Percentiles rank a stretch among this genome's conserved stretches.
phyloP scores from a whole-genome alignment of 2,797 vertebrate species.

The Psittacula derbiana region DNA sequence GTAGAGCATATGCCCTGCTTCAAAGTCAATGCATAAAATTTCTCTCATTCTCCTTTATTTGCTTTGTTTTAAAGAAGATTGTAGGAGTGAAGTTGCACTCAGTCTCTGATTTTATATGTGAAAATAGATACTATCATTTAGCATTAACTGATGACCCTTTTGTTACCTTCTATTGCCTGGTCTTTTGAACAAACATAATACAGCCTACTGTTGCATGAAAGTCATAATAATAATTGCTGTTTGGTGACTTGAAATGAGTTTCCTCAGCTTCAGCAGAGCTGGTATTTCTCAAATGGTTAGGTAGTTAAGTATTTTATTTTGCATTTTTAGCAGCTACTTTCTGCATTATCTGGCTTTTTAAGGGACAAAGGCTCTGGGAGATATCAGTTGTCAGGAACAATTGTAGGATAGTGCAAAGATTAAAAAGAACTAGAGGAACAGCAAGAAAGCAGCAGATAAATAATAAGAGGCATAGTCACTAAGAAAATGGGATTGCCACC shows the following conservation, averaged over 20 bases:
- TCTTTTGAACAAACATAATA: conserved; percentile 23
- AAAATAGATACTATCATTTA: neutral
- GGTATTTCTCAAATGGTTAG: neutral
- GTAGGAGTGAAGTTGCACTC: neutral
- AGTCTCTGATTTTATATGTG: neutral
- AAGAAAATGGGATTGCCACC: neutral
- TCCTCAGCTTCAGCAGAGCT: conserved; percentile 8
- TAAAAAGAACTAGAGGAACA: neutral
- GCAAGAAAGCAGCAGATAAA: neutral
- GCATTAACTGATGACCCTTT: conserved; percentile 8
- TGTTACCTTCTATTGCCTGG: conserved; percentile 15
- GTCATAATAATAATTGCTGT: neutral
- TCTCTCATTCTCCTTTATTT: neutral
- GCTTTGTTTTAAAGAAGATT: neutral
- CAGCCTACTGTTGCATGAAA: neutral
- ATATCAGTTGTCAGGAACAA: neutral
- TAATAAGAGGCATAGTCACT: neutral
- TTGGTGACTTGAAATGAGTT: conserved; percentile 2
- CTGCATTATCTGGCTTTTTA: neutral
- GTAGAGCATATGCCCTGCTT: neutral
- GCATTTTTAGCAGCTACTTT: neutral
- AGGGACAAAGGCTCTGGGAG: neutral
- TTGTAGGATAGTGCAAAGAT: neutral
- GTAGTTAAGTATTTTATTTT: neutral
- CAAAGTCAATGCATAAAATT: neutral